Evolutionary conservation across 1,140 invertebrate genomes (phyloP).

Genomic region (Drusus annulatus): DNA sequence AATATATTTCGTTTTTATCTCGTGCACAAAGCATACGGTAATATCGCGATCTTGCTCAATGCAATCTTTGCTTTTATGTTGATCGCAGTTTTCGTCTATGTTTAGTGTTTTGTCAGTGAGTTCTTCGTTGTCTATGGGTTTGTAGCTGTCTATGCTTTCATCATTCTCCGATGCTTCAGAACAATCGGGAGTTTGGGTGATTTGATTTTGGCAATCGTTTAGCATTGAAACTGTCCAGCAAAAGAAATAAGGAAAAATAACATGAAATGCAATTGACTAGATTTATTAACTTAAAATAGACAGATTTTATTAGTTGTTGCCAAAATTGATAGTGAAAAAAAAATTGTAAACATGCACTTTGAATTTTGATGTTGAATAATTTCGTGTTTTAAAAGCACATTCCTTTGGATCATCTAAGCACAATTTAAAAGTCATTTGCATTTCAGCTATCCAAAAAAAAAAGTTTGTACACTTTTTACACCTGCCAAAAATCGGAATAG

Average conservation of each 20-base stretch:
- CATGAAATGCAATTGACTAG: slow-evolving; percentile 7
- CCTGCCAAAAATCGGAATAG: no score
- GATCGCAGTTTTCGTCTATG: slow-evolving; percentile 1
- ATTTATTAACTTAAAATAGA: slow-evolving; percentile 20
- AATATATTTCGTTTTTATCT: slow-evolving; percentile 3
- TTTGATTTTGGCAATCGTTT: slow-evolving; percentile 25
- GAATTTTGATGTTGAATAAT: no score
- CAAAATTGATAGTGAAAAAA: no score
- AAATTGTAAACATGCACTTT: no score
- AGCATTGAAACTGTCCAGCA: slow-evolving; percentile 30
- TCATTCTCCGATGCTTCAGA: neutral
- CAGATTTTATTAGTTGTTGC: neutral
- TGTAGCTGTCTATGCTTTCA: neutral
- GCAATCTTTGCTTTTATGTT: neutral
- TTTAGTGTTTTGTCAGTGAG: neutral
- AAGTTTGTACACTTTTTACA: no score
- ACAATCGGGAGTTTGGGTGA: neutral
- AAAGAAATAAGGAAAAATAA: slow-evolving; percentile 38
- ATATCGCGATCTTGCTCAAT: neutral
- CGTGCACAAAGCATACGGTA: neutral
- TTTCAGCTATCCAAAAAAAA: no score
- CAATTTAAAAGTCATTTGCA: no score
- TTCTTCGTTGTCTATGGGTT: neutral
- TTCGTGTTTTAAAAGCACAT: no score
- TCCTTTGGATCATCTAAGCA: no score